A percentile compares a stretch with the other conserved stretches of the same genome.
Evolutionary conservation across 2,113 vertebrate genomes (phyloP).

Genomic region (Brachyhypopomus occidentalis): DNA sequence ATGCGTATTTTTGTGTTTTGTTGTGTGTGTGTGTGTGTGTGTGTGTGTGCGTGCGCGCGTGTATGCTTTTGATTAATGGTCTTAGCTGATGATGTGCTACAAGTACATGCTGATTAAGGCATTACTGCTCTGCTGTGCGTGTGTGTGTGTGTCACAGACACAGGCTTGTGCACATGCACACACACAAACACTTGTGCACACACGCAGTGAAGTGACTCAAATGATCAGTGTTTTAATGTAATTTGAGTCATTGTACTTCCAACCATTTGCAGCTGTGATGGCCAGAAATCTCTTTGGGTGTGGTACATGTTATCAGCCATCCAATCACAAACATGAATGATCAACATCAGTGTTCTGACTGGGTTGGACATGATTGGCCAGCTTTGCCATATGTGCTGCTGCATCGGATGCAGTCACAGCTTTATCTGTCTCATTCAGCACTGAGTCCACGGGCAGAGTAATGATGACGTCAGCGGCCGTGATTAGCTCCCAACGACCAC

Average conservation of each 20-base stretch:
- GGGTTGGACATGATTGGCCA: neutral
- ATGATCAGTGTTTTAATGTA: neutral
- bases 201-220: no score
- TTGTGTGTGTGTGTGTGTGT: neutral
- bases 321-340: no score
- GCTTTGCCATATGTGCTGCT: neutral
- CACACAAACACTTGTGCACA: no score
- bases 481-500: neutral
- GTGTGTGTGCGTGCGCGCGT: neutral
- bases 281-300: neutral
- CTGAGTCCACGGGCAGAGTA: slow-evolving; percentile 16
- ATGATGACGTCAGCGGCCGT: slow-evolving; percentile 28
- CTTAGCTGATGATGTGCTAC: neutral
- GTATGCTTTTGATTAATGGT: neutral
- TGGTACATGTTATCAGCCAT: no score
- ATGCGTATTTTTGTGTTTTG: no score
- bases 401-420: neutral
- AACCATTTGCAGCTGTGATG: slow-evolving; percentile 4
- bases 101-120: neutral
- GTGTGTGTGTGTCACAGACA: neutral
- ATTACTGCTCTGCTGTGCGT: neutral
- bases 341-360: no score
- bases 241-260: slow-evolving; percentile 23
- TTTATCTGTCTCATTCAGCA: slow-evolving; percentile 29
- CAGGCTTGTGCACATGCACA: neutral